These are phyloP conservation scores for Lepidotrigona ventralis DNA, from an alignment of 1,140 invertebrate genomes.

Conservation along the genomic window DNA sequence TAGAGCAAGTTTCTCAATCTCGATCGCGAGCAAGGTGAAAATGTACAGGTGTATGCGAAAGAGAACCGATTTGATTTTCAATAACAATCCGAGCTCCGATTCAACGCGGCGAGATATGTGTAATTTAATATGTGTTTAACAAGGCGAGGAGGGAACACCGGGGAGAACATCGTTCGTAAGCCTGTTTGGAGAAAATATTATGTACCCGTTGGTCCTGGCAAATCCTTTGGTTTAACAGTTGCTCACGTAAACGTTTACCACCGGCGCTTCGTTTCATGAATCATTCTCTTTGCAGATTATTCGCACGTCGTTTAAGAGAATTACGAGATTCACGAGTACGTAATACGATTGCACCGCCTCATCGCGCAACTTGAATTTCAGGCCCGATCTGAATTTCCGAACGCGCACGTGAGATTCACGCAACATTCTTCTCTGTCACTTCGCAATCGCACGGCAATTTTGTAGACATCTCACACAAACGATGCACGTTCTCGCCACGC, in stretches of 20 bases:
- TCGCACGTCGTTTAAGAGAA: not conserved
- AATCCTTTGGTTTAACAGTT: constrained; percentile 4
- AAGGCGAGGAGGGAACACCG: too few relatives aligned
- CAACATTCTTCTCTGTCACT: too few relatives aligned
- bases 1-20: not conserved
- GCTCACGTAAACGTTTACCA: constrained; percentile 20
- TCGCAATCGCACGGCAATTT: too few relatives aligned
- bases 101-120: not conserved
- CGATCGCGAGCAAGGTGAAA: too few relatives aligned
- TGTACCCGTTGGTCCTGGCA: not conserved
- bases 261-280: not conserved
- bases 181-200: constrained; percentile 10
- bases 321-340: not conserved
- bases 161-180: too few relatives aligned
- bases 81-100: not conserved
- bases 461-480: too few relatives aligned
- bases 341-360: not conserved
- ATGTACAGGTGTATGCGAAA: not conserved
- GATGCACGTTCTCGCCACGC: too few relatives aligned
- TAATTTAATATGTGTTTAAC: not conserved
- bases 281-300: not conserved
- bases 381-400: too few relatives aligned
- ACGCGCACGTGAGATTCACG: too few relatives aligned
- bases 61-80: not conserved
- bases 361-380: too few relatives aligned